phyloP scores from a whole-genome alignment of 2,113 vertebrate genomes.

The Eretmochelys imbricata region DNA sequence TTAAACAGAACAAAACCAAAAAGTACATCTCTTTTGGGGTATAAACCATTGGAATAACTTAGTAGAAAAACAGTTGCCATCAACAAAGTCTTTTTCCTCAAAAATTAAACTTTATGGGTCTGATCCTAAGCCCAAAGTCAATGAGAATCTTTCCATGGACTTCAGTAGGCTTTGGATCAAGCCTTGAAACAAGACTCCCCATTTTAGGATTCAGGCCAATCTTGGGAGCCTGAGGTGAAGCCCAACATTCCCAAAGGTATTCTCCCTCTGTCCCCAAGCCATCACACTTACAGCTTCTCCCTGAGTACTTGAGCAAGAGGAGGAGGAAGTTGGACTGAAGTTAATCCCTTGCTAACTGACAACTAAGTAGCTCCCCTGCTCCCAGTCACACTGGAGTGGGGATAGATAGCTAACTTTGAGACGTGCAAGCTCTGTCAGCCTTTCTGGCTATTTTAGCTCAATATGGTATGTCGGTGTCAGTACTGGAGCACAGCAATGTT shows the following conservation, averaged over 20 bases:
- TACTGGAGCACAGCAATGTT: not conserved
- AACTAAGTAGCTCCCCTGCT: not conserved
- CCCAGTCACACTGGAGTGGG: not conserved
- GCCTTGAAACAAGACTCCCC: not conserved
- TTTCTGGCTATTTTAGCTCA: not conserved
- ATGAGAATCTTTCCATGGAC: not conserved
- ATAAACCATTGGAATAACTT: not conserved
- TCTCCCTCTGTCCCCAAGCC: not conserved
- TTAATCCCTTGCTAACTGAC: conserved; percentile 15
- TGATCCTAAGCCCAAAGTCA: accelerated
- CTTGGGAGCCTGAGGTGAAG: not conserved
- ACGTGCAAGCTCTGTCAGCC: not conserved
- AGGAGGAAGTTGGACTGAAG: conserved; percentile 8
- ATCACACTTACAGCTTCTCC: accelerated
- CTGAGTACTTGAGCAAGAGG: not conserved
- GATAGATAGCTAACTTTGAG: not conserved
- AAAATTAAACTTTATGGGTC: not conserved
- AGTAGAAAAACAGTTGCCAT: not conserved
- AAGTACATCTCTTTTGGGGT: not conserved
- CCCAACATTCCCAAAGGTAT: accelerated
- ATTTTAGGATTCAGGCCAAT: not conserved
- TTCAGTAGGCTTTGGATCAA: not conserved
- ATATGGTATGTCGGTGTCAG: not conserved
- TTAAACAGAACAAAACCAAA: not conserved
- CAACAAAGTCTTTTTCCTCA: not conserved